phyloP scores from a whole-genome alignment of 2,888 invertebrate species.

The Anarsia innoxiella region DNA sequence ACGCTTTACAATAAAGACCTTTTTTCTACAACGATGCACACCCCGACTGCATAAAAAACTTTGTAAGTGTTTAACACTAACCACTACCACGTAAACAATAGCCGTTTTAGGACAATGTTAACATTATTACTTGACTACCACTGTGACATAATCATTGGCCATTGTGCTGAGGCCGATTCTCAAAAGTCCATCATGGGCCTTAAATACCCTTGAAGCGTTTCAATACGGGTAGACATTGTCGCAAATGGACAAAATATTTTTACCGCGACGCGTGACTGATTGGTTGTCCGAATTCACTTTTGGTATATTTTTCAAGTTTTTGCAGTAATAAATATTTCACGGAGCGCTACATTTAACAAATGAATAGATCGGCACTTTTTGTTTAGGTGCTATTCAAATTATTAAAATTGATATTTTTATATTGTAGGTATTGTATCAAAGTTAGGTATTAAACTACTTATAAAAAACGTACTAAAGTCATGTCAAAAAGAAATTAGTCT shows the following conservation, averaged over 20 bases:
- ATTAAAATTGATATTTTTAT: too few species aligned
- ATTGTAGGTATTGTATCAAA: too few species aligned
- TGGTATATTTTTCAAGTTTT: conserved; percentile 2
- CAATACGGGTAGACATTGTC: conserved; percentile 42
- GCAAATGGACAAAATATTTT: conserved; percentile 62
- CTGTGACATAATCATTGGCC: conserved; percentile 61
- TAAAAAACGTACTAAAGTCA: too few species aligned
- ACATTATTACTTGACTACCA: conserved; percentile 58
- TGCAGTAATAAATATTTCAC: conserved; percentile 8
- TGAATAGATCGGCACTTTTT: too few species aligned
- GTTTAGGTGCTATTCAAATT: too few species aligned
- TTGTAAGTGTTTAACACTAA: conserved; percentile 34
- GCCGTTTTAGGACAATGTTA: conserved; percentile 51
- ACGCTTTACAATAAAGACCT: conserved; percentile 21
- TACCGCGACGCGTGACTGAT: conserved; percentile 61
- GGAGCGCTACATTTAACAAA: too few species aligned
- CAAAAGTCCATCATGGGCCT: conserved; percentile 56
- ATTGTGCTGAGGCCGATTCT: conserved; percentile 50
- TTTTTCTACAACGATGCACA: neutral
- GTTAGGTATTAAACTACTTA: too few species aligned
- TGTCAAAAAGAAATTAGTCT: too few species aligned
- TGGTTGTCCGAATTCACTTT: conserved; percentile 29
- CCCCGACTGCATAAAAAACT: conserved; percentile 20
- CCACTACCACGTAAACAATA: conserved; percentile 67
- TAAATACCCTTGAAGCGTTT: conserved; percentile 36